A percentile compares a stretch with the other conserved stretches of the same genome.
Evolutionary conservation across 2,113 vertebrate genomes (phyloP).

Genomic region (Dasyurus viverrinus): DNA sequence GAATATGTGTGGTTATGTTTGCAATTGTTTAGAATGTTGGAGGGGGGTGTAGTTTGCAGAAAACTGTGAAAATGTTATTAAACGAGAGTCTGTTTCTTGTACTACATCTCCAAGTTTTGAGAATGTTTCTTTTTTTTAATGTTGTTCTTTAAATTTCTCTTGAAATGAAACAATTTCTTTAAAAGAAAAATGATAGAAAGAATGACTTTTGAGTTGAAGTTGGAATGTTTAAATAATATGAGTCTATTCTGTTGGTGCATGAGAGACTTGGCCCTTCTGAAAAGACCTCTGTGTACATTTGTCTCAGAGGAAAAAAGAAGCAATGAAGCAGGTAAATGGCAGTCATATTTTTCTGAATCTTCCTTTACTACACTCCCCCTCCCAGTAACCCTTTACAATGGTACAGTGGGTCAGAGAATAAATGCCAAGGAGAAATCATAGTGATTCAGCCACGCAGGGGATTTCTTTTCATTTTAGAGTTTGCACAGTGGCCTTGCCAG

Average conservation of each 20-base stretch:
- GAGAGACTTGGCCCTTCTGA: conserved; percentile 34
- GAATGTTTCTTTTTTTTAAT: not conserved
- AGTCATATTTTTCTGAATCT: not conserved
- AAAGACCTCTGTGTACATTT: conserved; percentile 40
- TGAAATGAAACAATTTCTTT: conserved; percentile 47
- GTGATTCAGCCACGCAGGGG: not conserved
- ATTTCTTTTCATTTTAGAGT: conserved; percentile 11
- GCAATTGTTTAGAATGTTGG: not conserved
- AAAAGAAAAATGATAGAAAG: conserved; percentile 3
- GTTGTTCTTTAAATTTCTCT: conserved; percentile 37
- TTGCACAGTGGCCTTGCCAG: not conserved
- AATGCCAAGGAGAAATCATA: not conserved
- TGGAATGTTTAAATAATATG: conserved; percentile 41
- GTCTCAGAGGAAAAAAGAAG: conserved; percentile 44
- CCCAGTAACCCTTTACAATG: not conserved
- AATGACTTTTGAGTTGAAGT: conserved; percentile 39
- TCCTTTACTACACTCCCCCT: not conserved
- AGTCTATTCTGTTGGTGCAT: conserved; percentile 31
- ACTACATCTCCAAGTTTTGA: not conserved
- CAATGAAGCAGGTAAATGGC: conserved; percentile 48
- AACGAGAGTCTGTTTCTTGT: not conserved
- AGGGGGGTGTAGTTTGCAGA: not conserved
- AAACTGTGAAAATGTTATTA: not conserved
- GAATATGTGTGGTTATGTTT: not conserved
- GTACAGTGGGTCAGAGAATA: not conserved